Base-by-base conservation (phyloP, 35 echinoderm and acorn worm genomes). In the Antedon bifida region DNA sequence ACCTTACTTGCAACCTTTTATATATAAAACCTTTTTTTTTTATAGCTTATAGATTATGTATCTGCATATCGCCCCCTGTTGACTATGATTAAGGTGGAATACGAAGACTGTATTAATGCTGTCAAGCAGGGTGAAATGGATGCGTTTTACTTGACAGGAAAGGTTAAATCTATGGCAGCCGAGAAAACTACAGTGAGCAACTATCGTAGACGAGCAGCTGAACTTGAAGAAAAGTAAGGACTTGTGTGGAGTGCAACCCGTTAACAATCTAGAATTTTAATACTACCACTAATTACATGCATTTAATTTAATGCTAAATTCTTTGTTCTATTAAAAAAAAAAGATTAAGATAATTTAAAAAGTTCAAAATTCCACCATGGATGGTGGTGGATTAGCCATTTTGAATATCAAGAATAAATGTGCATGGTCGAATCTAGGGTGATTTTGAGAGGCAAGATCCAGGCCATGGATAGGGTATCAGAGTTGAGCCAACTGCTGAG, bases 81-180 rank as follows among this genome's bases (percentile, higher is more conserved):
- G 78, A 87, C 84, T 74, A 88, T 86, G 12, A 90, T 97, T 78
- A 97, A 97, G 76, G 90, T 88, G 8, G 94, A 97, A 39, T 97
- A 92, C 84, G 94, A 97, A 84, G 77, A 89, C 32, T 97, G 94
- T 73, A 92, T 97, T 56, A 85, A 97, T 30, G 91, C 94, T 34
- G 92, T 97, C 39, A 77, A 92, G 82, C 86, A 86, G 83, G 94
- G 94, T 34, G 87, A 97, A 76, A 86, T 92, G 82, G 94, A 97
- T 74, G 91, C 94, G 26, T 90, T 92, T 75, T 97, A 87, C 73
- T 79, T 97, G 64, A 90, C 90, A 0, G 94, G 94, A 45, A 97
- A 97, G 77, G 90, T 97, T 33, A 97, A 90, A 76, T 82, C 90
- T 28, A 89, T 93, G 85, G 91, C 90, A 17, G 88, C 95, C 5